phyloP scores from a whole-genome alignment of 1,140 invertebrate species.

The Drosophila sucinea region DNA sequence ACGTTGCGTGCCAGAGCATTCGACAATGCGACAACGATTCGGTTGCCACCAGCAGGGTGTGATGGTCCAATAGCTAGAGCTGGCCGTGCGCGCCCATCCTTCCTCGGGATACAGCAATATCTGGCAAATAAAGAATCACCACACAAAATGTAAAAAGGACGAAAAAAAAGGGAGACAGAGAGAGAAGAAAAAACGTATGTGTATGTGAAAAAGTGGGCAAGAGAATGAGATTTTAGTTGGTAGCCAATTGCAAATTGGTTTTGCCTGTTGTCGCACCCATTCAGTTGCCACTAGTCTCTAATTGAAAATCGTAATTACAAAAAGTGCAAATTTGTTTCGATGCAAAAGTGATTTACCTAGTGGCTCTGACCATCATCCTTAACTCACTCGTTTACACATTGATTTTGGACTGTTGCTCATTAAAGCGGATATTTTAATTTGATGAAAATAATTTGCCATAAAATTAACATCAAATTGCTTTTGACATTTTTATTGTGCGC shows the following conservation, averaged over 20 bases:
- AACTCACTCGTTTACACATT: conserved; percentile 38
- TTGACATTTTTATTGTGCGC: conserved; percentile 47
- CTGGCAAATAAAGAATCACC: conserved; percentile 80
- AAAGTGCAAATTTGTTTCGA: conserved; percentile 56
- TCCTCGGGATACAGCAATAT: conserved; percentile 93
- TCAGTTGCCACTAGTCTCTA: conserved; percentile 42
- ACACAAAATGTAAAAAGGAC: conserved; percentile 20
- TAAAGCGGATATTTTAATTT: conserved; percentile 51
- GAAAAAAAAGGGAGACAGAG: conserved; percentile 13
- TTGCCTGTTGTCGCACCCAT: conserved; percentile 53
- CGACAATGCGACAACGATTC: conserved; percentile 91
- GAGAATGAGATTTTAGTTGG: conserved; percentile 46
- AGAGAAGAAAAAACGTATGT: conserved; percentile 20
- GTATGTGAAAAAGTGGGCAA: conserved; percentile 5
- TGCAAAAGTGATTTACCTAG: conserved; percentile 33
- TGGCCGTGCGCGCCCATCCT: conserved; percentile 92
- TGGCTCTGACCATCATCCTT: conserved; percentile 8
- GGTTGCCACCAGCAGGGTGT: conserved; percentile 93
- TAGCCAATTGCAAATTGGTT: conserved; percentile 74
- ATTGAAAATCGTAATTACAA: conserved; percentile 78
- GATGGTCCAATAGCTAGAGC: conserved; percentile 93
- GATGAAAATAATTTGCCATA: conserved; percentile 52
- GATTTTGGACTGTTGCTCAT: conserved; percentile 43
- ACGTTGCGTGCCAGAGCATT: conserved; percentile 91
- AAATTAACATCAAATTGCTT: conserved; percentile 56